Base-by-base conservation (phyloP, 2,888 invertebrate species). In the Allophyes oxyacanthae region DNA sequence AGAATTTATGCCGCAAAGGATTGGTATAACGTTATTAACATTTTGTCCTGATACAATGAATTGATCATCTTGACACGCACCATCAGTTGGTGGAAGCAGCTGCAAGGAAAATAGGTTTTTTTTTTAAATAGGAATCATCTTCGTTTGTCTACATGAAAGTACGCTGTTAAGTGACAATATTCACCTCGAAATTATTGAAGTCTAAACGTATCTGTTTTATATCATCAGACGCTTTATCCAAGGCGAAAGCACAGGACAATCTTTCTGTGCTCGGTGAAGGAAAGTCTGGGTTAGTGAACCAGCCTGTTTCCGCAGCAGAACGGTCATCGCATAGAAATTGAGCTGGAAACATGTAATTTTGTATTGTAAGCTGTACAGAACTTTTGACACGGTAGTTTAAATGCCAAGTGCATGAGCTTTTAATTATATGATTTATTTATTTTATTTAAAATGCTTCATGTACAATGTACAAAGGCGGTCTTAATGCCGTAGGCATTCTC, bases 1-100 rank as follows among this genome's bases (percentile, higher is more conserved):
- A 0, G 96, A 95, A 79, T 97, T 97, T 36, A 96, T 95, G 13
- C 97, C 97, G 80, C 97, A 97, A 15, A 97, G 86, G 5, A 95
- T 93, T 0, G 97, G 97, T 57, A 97, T 89, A n/a, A 95, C 84
- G 61, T 94, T 95, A 78, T 97, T 97, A 0, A 93, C 77, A 82
- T 96, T 96, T 78, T 96, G 96, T 1, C 97, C 97, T 0, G 96
- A 95, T 4, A 97, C 93, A 8, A 96, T 92, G 67, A 97, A 95
- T 70, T 96, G 95, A 81, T 97, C 97, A 28, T 95, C 94, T 34
- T 95, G 86, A 72, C 97, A 97, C 14, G 95, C 94, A 0, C 97
- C 97, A 70, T 95, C 94, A 2, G 94, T 95, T 0, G 97, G 97
- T 0, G 96, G 95, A 64, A 95, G 92, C 37, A 97, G 82, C 97